Conservation (phyloP, 2,797 vertebrate species). For the Oryzias sinensis region DNA sequence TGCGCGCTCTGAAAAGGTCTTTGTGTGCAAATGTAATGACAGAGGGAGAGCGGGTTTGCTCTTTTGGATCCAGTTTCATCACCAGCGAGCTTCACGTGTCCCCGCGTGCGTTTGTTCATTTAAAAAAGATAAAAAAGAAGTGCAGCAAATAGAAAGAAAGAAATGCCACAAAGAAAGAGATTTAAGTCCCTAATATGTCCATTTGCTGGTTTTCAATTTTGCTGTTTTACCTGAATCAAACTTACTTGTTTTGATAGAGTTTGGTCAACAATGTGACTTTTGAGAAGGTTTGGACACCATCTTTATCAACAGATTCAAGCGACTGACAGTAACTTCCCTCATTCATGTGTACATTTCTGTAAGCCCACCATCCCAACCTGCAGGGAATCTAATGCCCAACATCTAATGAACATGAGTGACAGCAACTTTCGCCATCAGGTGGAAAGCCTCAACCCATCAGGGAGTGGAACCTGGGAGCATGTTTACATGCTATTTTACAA, state of each 20-base stretch:
- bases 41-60: slow-evolving; percentile 38
- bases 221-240: too few species aligned
- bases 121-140: background rate
- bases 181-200: background rate
- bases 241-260: too few species aligned
- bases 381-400: background rate
- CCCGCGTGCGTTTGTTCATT: slow-evolving; percentile 3
- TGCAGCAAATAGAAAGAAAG: background rate
- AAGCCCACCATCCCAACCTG: background rate
- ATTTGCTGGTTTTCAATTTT: too few species aligned
- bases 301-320: too few species aligned
- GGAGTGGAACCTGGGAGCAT: background rate
- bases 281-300: too few species aligned
- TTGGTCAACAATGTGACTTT: too few species aligned
- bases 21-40: slow-evolving; percentile 15
- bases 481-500: too few species aligned
- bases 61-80: slow-evolving; percentile 51
- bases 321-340: too few species aligned
- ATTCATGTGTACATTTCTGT: background rate
- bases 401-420: background rate
- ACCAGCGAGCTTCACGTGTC: slow-evolving; percentile 26
- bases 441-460: background rate
- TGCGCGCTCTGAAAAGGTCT: slow-evolving; percentile 4
- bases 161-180: background rate
- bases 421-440: background rate